These are phyloP conservation scores for Erebia aethiops DNA, from an alignment of 2,888 invertebrate species.

Conservation along the genomic window DNA sequence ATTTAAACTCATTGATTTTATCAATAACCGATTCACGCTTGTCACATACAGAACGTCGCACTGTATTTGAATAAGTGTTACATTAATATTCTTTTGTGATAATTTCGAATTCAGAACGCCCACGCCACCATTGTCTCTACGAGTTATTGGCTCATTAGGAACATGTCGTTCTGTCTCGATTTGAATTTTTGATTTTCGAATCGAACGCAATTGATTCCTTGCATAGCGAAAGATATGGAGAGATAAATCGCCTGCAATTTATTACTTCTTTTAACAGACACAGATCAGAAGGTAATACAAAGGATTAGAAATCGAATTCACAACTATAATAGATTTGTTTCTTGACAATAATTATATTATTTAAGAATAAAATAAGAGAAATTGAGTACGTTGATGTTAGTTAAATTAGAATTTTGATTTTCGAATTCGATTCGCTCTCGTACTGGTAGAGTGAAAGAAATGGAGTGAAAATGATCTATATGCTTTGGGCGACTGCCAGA, in stretches of 20 bases:
- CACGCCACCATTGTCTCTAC: constrained; percentile 77
- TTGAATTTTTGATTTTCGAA: constrained; percentile 80
- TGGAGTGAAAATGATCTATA: constrained; percentile 55
- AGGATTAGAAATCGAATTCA: not conserved
- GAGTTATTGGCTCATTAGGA: constrained; percentile 82
- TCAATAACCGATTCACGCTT: constrained; percentile 31
- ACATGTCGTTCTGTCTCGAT: constrained; percentile 71
- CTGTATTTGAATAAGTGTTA: constrained; percentile 81
- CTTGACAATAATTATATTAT: not conserved
- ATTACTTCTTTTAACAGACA: not conserved
- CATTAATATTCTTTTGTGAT: constrained; percentile 83
- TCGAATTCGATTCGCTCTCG: constrained; percentile 8
- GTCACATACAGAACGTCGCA: constrained; percentile 44
- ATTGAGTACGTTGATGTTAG: not conserved
- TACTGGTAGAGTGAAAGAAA: constrained; percentile 45
- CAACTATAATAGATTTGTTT: not conserved
- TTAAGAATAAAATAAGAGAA: not conserved
- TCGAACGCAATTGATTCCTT: constrained; percentile 74
- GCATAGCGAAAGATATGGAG: constrained; percentile 52
- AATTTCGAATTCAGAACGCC: constrained; percentile 78
- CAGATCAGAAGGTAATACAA: not conserved
- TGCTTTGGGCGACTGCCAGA: constrained; percentile 35
- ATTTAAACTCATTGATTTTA: not conserved
- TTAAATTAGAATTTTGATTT: constrained; percentile 1
- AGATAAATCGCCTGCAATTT: constrained; percentile 45